These are phyloP conservation scores for Polyergus mexicanus DNA, from an alignment of 1,140 invertebrate genomes.

Conservation along the genomic window DNA sequence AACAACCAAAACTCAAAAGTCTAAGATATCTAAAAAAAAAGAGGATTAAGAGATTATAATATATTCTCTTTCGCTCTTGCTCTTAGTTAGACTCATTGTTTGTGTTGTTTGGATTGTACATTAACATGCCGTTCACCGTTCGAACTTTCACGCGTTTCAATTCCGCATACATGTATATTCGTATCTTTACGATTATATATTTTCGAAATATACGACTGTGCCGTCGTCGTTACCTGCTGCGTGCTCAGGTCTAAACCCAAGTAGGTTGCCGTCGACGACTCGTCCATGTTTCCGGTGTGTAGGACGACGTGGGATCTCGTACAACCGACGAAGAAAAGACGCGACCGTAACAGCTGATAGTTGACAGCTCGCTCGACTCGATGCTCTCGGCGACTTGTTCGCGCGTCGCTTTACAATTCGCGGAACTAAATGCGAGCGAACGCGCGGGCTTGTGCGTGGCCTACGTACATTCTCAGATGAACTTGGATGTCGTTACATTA, in stretches of 20 bases:
- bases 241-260: conserved; percentile 94
- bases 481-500: conserved; percentile 47
- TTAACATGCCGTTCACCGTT: not conserved
- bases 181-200: not conserved
- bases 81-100: not conserved
- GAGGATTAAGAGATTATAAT: not conserved
- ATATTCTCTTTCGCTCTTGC: not conserved
- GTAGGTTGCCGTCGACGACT: conserved; percentile 84
- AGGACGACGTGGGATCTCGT: not conserved
- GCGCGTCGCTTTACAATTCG: conserved; percentile 24
- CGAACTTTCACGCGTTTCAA: not conserved
- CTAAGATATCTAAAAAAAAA: too few species aligned
- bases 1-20: too few species aligned
- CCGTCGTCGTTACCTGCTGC: conserved; percentile 89
- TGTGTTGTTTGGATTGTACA: not conserved
- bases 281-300: conserved; percentile 70
- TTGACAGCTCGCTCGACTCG: not conserved
- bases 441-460: conserved; percentile 36
- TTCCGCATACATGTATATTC: not conserved
- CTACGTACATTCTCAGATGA: conserved; percentile 25
- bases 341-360: not conserved
- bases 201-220: not conserved
- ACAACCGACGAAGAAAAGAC: not conserved
- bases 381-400: not conserved
- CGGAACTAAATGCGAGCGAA: conserved; percentile 54